Conservation (phyloP, 1,140 invertebrate species). For the Nasonia giraulti region DNA sequence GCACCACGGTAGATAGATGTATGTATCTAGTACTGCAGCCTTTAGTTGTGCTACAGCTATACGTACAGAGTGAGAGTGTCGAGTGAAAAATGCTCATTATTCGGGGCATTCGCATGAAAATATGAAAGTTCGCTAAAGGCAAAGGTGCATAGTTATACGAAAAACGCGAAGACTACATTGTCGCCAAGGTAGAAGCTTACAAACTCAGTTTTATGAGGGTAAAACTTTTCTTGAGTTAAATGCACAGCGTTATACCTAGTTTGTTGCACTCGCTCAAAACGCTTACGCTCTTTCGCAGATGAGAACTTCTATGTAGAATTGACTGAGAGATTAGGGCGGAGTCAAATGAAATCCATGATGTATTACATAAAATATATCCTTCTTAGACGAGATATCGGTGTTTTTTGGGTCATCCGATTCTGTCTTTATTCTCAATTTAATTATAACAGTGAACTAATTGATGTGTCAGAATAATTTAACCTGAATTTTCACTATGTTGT, state of each 20-base stretch:
- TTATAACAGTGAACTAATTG: too few relatives aligned
- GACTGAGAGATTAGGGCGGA: background rate
- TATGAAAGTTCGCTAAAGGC: background rate
- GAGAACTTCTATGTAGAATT: background rate
- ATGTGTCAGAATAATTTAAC: conserved; percentile 16
- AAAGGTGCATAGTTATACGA: background rate
- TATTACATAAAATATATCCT: too few relatives aligned
- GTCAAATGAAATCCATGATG: background rate
- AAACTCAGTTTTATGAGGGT: background rate
- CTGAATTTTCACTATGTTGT: background rate
- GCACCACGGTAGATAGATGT: background rate
- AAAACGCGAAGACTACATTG: conserved; percentile 10
- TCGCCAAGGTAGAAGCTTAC: background rate
- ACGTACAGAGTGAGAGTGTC: background rate
- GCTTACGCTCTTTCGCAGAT: background rate
- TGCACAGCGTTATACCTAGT: background rate
- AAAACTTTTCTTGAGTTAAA: background rate
- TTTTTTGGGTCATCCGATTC: too few relatives aligned
- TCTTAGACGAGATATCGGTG: too few relatives aligned
- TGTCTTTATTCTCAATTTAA: too few relatives aligned
- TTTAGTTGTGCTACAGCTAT: background rate
- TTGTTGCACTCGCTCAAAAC: background rate
- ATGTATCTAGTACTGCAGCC: background rate
- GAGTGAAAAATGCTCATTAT: conserved; percentile 19
- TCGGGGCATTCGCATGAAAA: background rate